Evolutionary conservation across 2,888 invertebrate genomes (phyloP).

Genomic region (Cosmia trapezina): DNA sequence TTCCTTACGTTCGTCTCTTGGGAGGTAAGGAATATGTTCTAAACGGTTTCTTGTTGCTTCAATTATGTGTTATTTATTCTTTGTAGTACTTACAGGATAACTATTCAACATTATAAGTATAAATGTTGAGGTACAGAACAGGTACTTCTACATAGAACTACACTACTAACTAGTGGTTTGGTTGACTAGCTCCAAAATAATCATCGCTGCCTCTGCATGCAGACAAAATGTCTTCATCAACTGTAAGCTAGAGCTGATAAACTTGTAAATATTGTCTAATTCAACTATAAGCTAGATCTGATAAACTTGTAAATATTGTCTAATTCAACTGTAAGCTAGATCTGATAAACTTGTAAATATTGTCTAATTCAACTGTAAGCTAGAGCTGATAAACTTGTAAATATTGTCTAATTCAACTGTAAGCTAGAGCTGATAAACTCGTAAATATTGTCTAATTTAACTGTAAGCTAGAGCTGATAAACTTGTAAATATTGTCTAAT

Average conservation of each 20-base stretch:
- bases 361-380: background rate
- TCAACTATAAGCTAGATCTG: too few species aligned
- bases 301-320: too few species aligned
- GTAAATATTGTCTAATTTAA: too few species aligned
- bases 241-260: background rate
- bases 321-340: background rate
- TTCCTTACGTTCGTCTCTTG: slow-evolving; percentile 23
- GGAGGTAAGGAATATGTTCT: slow-evolving; percentile 35
- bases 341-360: too few species aligned
- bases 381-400: too few species aligned
- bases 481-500: too few species aligned
- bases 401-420: background rate
- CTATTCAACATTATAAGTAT: background rate
- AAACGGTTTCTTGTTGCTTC: slow-evolving; percentile 27
- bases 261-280: background rate
- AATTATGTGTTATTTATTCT: slow-evolving; percentile 32
- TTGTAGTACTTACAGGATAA: slow-evolving; percentile 5
- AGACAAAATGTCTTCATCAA: background rate
- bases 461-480: too few species aligned
- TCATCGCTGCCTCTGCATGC: background rate
- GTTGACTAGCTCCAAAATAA: background rate
- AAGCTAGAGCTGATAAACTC: too few species aligned
- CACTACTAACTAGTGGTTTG: background rate
- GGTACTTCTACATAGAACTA: too few species aligned
- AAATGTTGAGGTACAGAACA: background rate